Base-by-base conservation (phyloP, 2,888 invertebrate genomes). In the Formica aserva region DNA sequence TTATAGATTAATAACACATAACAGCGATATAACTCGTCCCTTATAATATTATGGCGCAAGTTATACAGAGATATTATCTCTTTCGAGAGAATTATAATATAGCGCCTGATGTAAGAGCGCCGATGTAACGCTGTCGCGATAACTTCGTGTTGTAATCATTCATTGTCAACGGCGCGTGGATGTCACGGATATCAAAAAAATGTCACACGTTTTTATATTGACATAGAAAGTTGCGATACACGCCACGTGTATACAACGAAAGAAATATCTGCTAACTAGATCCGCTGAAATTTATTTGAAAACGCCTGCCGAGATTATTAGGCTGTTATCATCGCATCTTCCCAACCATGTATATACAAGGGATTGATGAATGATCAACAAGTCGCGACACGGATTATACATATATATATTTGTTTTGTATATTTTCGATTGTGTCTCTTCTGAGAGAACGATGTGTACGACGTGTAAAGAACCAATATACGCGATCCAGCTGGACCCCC, bases 21-120 rank as follows among this genome's bases (percentile, higher is more conserved):
- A 72, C 26, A 80, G 60, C 13, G n/a, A 52, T 29, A 35, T n/a
- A 32, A 18, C 9, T 41, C 13, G 41, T 45, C 45, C n/a, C 52
- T 69, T 55, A 55, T 72, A 72, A 60, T 38, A 32, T 57, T 41
- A 29, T 87, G 78, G 72, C 63, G 87, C 80, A 83, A 89, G 67
- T 1, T n/a, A 52, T n/a, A 52, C n/a, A 76, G 83, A 89, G 83
- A 89, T 88, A 85, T 82, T 72, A 87, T 89, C 83, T 74, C 9
- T 26, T 32, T 66, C 65, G 48, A 55, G 15, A 26, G 74, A 69
- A 89, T 89, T 85, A 87, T 80, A 87, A 80, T 89, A 82, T 81
- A 82, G 66, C 48, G 62, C 0, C 15, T 60, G 60, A 45, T 75
- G 65, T 74, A 57, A 71, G 29, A 62, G 35, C 26, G 71, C 35